Evolutionary conservation across 2,888 invertebrate genomes (phyloP).

Genomic region (Eupithecia centaureata): DNA sequence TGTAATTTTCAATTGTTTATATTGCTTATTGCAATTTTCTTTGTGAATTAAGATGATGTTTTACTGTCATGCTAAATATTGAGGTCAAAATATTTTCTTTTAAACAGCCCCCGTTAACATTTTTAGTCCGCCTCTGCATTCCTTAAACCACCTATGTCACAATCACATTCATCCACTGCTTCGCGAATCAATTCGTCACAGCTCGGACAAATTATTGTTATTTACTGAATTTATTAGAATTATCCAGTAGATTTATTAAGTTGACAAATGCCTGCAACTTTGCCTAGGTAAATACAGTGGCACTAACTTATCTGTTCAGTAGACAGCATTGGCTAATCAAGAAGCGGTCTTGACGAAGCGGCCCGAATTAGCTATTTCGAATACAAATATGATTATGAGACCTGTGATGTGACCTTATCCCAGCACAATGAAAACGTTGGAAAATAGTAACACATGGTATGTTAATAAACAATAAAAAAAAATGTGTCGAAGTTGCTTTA

Average conservation of each 20-base stretch:
- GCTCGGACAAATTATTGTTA: slow-evolving; percentile 24
- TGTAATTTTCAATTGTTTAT: no score
- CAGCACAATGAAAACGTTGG: no score
- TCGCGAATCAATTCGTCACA: slow-evolving; percentile 19
- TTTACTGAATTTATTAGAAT: slow-evolving; percentile 25
- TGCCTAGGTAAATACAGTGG: neutral
- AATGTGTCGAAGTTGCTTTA: no score
- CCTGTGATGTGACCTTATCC: no score
- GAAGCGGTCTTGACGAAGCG: neutral
- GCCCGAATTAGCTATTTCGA: no score
- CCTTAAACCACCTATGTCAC: slow-evolving; percentile 18
- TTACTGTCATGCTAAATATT: no score
- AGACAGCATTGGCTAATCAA: neutral
- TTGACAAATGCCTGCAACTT: slow-evolving; percentile 10
- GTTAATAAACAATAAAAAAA: no score
- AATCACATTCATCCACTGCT: slow-evolving; percentile 23
- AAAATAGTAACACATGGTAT: no score
- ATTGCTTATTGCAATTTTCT: no score
- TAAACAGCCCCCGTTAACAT: neutral
- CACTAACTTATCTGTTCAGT: neutral
- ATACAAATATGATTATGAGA: no score
- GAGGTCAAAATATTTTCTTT: no score
- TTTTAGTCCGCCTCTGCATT: slow-evolving; percentile 14
- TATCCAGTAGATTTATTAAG: slow-evolving; percentile 13
- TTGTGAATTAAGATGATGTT: no score